Evolutionary conservation across 2,888 invertebrate genomes (phyloP), one percentile per base, ranked within the genome.

Genomic region (Spisula solida): DNA sequence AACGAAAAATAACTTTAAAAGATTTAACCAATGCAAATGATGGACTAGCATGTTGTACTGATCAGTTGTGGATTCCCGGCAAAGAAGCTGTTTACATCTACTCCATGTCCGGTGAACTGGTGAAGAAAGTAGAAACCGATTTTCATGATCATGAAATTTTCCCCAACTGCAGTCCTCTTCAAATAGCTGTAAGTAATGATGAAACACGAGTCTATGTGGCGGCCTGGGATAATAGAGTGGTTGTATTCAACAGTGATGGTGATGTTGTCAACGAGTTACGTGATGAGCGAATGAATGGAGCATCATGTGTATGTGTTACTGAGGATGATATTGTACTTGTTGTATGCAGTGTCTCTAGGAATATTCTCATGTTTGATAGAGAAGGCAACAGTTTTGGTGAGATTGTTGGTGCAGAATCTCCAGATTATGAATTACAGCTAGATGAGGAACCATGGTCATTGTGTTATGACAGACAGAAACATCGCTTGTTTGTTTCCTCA

Each of bases 111-210:
- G 80, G 80, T 25, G 5, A 5, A 4, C 20, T 80, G 1, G 25
- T 80, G 18, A 47, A 48, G n/a, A 47, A 48, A n/a, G 25, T 80
- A 48, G 80, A 80, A 47, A 80, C 80, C 20, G 47, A 80, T 47
- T 18, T 34, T 12, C 25, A 80, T 18, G 80, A 34, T n/a, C 41
- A 25, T 4, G 34, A 34, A 48, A 34, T 80, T 10, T 80, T 80
- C 12, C 25, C 60, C 1, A 48, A 47, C n/a, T 18, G 25, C 25
- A 14, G n/a, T 48, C 47, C 47, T 48, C n/a, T n/a, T 47, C 41
- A 80, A 20, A 80, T 80, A 48, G 12, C 47, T 12, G 48, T 47
- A 18, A 80, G 47, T 48, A 47, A 14, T 47, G 48, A 80, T 48
- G 80, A 47, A n/a, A 80, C 41, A 20, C 18, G 20, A 47, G 41